Conservation (phyloP, 2,797 vertebrate genomes). For the Dryobates pubescens region DNA sequence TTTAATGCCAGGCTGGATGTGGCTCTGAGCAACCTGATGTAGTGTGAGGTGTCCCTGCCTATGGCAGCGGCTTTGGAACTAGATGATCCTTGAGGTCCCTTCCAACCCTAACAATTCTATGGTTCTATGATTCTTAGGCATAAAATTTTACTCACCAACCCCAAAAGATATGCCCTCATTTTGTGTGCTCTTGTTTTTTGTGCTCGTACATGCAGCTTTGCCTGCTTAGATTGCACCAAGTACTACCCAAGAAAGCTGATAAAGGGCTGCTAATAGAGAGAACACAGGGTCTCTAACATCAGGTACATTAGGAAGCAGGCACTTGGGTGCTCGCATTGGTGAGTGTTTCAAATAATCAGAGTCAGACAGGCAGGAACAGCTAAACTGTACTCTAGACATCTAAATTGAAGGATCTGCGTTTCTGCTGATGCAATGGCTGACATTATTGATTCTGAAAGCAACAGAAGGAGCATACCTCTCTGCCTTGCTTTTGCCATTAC, state of each 20-base stretch:
- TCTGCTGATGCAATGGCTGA: slow-evolving; percentile 6
- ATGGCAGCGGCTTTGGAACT: too few species aligned
- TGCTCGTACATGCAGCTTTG: background rate
- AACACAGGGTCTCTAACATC: background rate
- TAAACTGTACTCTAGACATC: slow-evolving; percentile 25
- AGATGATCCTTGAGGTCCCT: too few species aligned
- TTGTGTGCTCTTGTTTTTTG: background rate
- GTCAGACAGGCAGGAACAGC: background rate
- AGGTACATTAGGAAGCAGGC: background rate
- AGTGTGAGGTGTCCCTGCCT: too few species aligned
- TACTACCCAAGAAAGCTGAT: background rate
- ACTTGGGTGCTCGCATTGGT: background rate
- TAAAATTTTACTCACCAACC: background rate
- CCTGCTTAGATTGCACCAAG: background rate
- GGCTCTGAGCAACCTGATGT: too few species aligned
- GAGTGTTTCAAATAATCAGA: slow-evolving; percentile 7
- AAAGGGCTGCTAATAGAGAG: background rate
- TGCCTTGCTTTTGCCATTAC: slow-evolving; percentile 34
- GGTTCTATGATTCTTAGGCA: background rate
- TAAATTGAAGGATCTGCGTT: slow-evolving; percentile 22
- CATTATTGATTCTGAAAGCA: slow-evolving; percentile 28
- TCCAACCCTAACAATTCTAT: too few species aligned
- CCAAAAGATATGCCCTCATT: background rate
- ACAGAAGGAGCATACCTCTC: slow-evolving; percentile 10
- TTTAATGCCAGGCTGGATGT: too few species aligned